Percentiles rank a stretch among this genome's conserved stretches.
phyloP scores from a whole-genome alignment of 2,888 invertebrate species.

The Melitaea athalia region DNA sequence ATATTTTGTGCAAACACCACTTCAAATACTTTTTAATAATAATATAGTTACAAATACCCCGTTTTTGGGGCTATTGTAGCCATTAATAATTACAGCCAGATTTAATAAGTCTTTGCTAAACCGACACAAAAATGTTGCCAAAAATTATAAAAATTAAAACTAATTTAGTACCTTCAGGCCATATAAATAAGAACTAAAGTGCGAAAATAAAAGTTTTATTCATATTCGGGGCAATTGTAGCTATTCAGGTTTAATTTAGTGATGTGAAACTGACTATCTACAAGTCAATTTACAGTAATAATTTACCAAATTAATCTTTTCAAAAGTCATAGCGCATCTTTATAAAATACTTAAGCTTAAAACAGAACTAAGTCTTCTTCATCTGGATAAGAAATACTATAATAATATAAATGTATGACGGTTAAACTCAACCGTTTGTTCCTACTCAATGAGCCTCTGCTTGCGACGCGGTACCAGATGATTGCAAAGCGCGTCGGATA shows the following conservation, averaged over 20 bases:
- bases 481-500: no score
- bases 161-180: conserved; percentile 6
- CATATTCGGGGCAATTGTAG: conserved; percentile 7
- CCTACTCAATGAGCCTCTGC: no score
- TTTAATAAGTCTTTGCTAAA: conserved; percentile 4
- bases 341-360: no score
- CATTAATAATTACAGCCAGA: background rate
- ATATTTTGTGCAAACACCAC: conserved; percentile 4
- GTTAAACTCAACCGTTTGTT: no score
- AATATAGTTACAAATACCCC: conserved; percentile 10
- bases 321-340: no score
- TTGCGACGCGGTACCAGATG: no score
- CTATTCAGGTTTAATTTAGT: conserved; percentile 6
- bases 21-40: conserved; percentile 8
- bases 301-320: no score
- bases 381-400: no score
- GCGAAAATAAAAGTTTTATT: conserved; percentile 5
- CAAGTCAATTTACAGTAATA: conserved; percentile 6
- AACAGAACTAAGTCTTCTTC: no score
- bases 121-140: conserved; percentile 3
- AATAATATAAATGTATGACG: no score
- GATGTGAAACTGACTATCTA: conserved; percentile 11
- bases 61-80: conserved; percentile 6
- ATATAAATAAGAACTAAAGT: conserved; percentile 5
- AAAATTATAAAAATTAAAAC: conserved; percentile 11